Base-by-base conservation (phyloP, 2,113 vertebrate genomes). In the Anser cygnoides region DNA sequence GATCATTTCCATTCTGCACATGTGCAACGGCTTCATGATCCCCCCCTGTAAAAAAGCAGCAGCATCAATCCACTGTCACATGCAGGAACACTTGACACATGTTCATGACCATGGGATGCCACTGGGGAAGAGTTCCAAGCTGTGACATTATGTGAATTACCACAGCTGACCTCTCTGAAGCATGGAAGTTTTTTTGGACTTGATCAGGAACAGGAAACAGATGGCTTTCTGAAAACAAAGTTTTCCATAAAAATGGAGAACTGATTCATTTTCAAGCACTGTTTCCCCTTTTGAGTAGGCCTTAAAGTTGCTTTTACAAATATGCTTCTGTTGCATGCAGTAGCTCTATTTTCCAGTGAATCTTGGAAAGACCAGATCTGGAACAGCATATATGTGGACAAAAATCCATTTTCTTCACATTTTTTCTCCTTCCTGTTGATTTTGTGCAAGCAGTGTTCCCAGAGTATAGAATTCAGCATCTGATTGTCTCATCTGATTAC, bases 31-130 rank as follows among this genome's bases (percentile, higher is more conserved):
- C 14, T 59, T 76, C n/a, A 54, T 9, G 20, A 73, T 21, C 3
- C 18, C 21, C 18, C 1, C 2, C 9, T 3, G 7, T 33, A 13
- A 13, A 17, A 26, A 23, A 4, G 13, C 9, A 41, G 5, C 8
- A 61, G 18, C 15, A 41, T 29, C 11, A 67, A 72, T 11, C n/a
- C 11, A 67, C 10, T 55, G 1, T 25, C 13, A 44, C 26, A 57
- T 26, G 10, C 61, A 82, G 6, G 4, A 9, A 67, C 22, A 5
- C 41, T 49, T 31, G 33, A 19, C 41, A n/a, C 29, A 8, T 37
- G 23, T 62, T 66, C 87, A 31, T 37, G 33, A 63, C 33, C 13
- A 43, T 9, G 11, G 16, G 17, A 65, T 54, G 12, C 11, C 43
- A 67, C 9, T 26, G 9, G 10, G 8, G 37, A 35, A 35, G 50